A percentile compares a stretch with the other conserved stretches of the same genome.
phyloP scores from a whole-genome alignment of 2,888 invertebrate genomes.

The Pseudococcus jackbeardsleyi region DNA sequence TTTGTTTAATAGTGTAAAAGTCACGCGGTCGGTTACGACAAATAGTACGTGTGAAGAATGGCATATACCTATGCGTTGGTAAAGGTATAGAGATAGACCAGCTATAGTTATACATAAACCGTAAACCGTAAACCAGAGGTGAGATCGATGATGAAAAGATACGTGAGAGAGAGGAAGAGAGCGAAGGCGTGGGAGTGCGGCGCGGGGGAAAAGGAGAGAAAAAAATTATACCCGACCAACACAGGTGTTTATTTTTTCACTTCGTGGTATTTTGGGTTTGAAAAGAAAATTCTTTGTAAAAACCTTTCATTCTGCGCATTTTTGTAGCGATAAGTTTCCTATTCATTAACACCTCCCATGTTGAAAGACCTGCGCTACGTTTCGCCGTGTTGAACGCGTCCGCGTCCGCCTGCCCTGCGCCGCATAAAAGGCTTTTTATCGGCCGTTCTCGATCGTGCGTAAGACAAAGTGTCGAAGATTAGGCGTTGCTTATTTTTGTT shows the following conservation, averaged over 20 bases:
- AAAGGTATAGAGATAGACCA: too few relatives aligned
- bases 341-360: neutral
- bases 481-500: slow-evolving; percentile 4
- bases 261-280: neutral
- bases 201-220: neutral
- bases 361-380: neutral
- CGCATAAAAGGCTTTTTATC: slow-evolving; percentile 11
- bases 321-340: neutral
- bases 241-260: neutral
- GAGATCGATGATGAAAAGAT: neutral
- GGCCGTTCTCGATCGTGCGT: slow-evolving; percentile 38
- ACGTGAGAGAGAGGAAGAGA: neutral
- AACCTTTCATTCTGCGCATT: neutral
- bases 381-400: neutral
- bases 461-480: slow-evolving; percentile 37
- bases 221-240: neutral
- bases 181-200: neutral
- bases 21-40: neutral
- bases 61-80: too few relatives aligned
- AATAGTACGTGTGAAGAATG: neutral
- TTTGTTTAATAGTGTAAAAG: neutral
- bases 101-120: too few relatives aligned
- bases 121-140: neutral
- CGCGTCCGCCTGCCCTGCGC: neutral
- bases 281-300: neutral